Evolutionary conservation across 2,797 vertebrate genomes (phyloP).

Genomic region (Muscicapa comitata): DNA sequence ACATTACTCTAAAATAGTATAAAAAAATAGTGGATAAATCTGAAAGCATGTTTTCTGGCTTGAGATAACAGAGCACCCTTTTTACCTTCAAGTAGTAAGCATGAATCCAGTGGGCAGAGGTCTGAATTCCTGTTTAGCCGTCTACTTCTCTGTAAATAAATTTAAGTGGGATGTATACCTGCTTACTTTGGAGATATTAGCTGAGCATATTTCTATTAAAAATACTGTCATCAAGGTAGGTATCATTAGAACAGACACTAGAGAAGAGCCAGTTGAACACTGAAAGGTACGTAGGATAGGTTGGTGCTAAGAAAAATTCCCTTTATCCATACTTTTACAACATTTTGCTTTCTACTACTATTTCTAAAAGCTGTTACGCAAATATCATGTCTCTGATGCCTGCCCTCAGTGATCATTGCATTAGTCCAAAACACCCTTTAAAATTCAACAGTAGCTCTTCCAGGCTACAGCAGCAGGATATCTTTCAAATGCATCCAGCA

Average conservation of each 20-base stretch:
- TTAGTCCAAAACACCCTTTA: conserved; percentile 8
- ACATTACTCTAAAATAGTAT: neutral
- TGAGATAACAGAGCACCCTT: neutral
- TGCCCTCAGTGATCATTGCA: neutral
- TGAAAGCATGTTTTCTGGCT: conserved; percentile 5
- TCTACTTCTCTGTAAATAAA: neutral
- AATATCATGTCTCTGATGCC: neutral
- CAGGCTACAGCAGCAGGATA: neutral
- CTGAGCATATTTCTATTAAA: neutral
- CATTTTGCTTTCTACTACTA: neutral
- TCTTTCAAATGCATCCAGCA: conserved; percentile 35
- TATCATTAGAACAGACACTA: neutral
- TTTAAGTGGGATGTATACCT: neutral
- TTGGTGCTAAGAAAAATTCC: neutral
- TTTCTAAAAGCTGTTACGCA: neutral
- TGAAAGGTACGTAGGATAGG: neutral
- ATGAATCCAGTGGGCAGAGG: neutral
- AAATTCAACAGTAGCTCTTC: neutral
- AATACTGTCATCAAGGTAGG: neutral
- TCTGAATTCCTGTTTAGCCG: neutral
- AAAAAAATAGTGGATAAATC: neutral
- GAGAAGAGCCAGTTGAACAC: neutral
- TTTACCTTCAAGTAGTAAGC: neutral
- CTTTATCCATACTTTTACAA: neutral
- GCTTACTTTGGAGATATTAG: neutral